Base-by-base conservation (phyloP, 1,140 invertebrate genomes). In the Uloborus diversus region DNA sequence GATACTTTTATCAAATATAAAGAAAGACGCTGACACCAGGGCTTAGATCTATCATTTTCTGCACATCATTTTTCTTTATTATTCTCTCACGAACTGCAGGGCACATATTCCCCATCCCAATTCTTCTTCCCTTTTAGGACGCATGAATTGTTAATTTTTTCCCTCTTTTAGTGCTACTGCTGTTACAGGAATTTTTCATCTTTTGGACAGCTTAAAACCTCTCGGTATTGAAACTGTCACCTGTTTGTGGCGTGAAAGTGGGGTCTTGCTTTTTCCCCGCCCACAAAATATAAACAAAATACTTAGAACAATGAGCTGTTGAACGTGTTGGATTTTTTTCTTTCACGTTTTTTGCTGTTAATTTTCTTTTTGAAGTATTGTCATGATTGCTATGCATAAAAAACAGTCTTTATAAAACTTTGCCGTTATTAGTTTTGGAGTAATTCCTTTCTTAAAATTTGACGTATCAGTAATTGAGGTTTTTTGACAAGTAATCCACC, bases 121-220 rank as follows among this genome's bases (percentile, higher is more conserved):
- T n/a, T n/a, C 23, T 20, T 9, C 49, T 53, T 53, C n/a, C 49
- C n/a, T 53, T 53, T 53, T 20, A 20, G 49, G 20, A 53, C 49
- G 49, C 49, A 53, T 53, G 49, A 53, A 53, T 53, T 53, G 49
- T 53, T 53, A 53, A 53, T 53, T 53, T 53, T n/a, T 20, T 53
- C 20, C 49, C 49, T 53, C 49, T 53, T n/a, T 53, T 53, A 53
- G 49, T n/a, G n/a, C 49, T 20, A 20, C 20, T 20, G 17, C 23
- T 0, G 13, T n/a, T 14, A n/a, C 5, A 53, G n/a, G 49, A 53
- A 20, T 53, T 53, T 20, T 53, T 53, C 49, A 53, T n/a, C 20
- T 4, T 53, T n/a, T 53, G 20, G 49, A 53, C 49, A 53, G 49
- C 23, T 53, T 53, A 53, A 53, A 53, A 53, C 17, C 20, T 20